phyloP scores from a whole-genome alignment of 1,140 invertebrate species.

The Drosophila takahashii region DNA sequence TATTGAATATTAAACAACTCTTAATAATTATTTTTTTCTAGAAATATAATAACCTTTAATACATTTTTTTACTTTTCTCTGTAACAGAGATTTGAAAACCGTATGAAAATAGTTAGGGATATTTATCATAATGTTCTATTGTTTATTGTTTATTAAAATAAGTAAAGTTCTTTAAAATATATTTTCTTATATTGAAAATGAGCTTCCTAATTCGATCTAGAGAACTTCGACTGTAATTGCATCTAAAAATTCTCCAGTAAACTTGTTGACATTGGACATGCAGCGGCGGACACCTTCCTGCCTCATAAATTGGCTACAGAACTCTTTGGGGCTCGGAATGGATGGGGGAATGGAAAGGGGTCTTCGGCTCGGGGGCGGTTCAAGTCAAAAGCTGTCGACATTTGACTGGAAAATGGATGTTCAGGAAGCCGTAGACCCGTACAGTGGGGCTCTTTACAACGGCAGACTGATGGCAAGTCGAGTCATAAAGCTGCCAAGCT shows the following conservation, averaged over 20 bases:
- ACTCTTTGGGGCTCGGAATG: constrained; percentile 6
- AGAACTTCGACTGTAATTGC: neutral
- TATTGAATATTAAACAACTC: neutral
- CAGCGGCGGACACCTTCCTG: constrained; percentile 21
- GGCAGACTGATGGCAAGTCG: constrained; percentile 31
- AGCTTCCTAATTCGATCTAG: neutral
- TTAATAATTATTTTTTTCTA: no score
- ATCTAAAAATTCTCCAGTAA: constrained; percentile 22
- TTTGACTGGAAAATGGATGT: constrained; percentile 50
- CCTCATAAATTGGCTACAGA: constrained; percentile 23
- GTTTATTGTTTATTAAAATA: no score
- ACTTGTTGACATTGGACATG: constrained; percentile 54
- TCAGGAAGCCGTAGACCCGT: constrained; percentile 48
- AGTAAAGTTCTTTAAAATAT: no score
- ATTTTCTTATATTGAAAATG: no score
- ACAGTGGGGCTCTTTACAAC: constrained; percentile 28
- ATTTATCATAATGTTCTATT: no score
- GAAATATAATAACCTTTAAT: no score
- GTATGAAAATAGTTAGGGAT: no score
- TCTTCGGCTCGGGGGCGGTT: constrained; percentile 15
- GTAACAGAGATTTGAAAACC: no score
- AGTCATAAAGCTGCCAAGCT: constrained; percentile 45
- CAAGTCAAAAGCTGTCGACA: constrained; percentile 48
- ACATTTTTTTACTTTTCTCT: no score
- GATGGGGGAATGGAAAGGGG: neutral